These are phyloP conservation scores for Pseudocheirus occidentalis DNA, from an alignment of 2,797 vertebrate species.

Conservation along the genomic window DNA sequence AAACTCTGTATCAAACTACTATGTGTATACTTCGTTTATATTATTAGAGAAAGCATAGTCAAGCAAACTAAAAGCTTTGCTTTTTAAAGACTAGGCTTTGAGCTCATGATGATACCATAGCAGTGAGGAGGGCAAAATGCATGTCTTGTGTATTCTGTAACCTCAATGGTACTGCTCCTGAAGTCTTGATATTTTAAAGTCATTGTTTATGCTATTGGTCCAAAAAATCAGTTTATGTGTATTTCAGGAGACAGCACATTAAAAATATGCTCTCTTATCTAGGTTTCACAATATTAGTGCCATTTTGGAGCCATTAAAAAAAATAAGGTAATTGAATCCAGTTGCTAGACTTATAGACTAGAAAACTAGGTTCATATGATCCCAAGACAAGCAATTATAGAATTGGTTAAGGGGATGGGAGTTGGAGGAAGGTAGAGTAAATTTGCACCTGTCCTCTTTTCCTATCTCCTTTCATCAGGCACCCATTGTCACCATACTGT, in stretches of 20 bases:
- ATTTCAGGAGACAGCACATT: neutral
- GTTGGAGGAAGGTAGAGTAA: neutral
- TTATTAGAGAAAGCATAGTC: constrained; percentile 54
- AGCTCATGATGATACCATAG: neutral
- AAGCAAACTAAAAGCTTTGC: constrained; percentile 43
- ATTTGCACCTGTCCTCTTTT: neutral
- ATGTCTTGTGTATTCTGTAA: neutral
- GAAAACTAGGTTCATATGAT: neutral
- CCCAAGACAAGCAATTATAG: neutral
- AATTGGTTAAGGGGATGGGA: neutral
- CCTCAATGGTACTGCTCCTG: neutral
- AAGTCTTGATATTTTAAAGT: neutral
- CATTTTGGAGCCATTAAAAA: neutral
- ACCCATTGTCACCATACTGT: neutral
- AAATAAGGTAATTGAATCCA: neutral
- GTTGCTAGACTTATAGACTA: neutral
- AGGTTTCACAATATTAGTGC: neutral
- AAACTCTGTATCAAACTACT: constrained; percentile 53
- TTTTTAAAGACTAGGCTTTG: constrained; percentile 29
- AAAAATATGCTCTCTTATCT: neutral
- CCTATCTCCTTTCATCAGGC: neutral
- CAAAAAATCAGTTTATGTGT: neutral
- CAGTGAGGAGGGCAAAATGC: constrained; percentile 11
- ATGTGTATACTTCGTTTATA: constrained; percentile 25
- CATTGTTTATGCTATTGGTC: neutral